Evolutionary conservation across 2,113 vertebrate species (phyloP).

Genomic region (Coryphaenoides rupestris): DNA sequence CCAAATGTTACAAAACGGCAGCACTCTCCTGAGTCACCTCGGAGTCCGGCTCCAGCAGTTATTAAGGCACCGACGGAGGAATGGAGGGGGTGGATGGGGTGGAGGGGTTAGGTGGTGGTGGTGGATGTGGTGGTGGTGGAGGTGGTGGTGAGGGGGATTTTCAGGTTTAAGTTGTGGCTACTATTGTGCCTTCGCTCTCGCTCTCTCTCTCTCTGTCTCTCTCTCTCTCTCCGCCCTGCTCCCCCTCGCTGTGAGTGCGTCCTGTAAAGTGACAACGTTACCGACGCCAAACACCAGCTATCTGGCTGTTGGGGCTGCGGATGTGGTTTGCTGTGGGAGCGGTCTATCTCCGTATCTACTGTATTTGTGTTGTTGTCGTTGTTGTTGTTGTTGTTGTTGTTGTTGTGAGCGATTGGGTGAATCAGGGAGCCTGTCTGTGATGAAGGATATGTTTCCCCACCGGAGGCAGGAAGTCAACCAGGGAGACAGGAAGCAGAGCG

Average conservation of each 20-base stretch:
- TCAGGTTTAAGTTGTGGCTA: slow-evolving; percentile 46
- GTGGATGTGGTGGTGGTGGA: slow-evolving; percentile 45
- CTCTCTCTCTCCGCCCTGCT: not conserved
- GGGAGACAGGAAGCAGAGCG: too few relatives aligned
- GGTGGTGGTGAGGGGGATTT: slow-evolving; percentile 56
- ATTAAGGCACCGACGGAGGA: slow-evolving; percentile 38
- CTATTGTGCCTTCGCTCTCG: slow-evolving; percentile 19
- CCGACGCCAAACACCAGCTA: too few relatives aligned
- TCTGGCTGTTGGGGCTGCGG: not conserved
- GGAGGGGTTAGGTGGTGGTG: too few relatives aligned
- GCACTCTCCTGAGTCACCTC: slow-evolving; percentile 40
- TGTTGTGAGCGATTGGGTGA: slow-evolving; percentile 19
- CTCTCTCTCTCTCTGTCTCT: not conserved
- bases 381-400: slow-evolving; percentile 11
- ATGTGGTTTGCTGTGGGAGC: not conserved
- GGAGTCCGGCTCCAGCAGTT: slow-evolving; percentile 37
- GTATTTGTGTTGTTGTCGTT: not conserved
- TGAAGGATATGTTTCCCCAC: too few relatives aligned
- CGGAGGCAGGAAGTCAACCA: too few relatives aligned
- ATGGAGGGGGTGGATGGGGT: slow-evolving; percentile 53
- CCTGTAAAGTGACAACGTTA: slow-evolving; percentile 4
- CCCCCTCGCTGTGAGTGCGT: slow-evolving; percentile 6
- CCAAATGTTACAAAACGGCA: slow-evolving; percentile 31
- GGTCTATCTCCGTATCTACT: too few relatives aligned
- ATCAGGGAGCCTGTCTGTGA: slow-evolving; percentile 5